Conservation (phyloP, 2,888 invertebrate genomes). For the Epinotia bilunana region DNA sequence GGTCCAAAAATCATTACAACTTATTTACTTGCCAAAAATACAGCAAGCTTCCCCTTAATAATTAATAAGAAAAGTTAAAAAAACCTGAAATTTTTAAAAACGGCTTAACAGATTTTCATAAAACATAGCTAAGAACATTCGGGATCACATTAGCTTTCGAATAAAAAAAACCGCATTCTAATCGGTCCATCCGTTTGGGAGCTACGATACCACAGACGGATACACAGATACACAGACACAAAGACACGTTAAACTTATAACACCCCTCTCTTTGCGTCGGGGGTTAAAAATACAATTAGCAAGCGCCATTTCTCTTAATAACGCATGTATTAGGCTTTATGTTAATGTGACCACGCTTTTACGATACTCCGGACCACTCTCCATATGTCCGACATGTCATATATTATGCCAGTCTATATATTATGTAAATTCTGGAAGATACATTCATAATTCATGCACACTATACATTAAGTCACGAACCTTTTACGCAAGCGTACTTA, state of each 20-base stretch:
- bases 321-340: conserved; percentile 57
- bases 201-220: too few relatives aligned
- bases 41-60: conserved; percentile 42
- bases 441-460: conserved; percentile 42
- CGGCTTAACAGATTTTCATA: too few relatives aligned
- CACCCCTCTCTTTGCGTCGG: too few relatives aligned
- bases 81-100: too few relatives aligned
- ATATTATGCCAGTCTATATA: conserved; percentile 42
- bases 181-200: too few relatives aligned
- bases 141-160: too few relatives aligned
- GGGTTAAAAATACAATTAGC: conserved; percentile 61
- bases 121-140: too few relatives aligned
- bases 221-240: too few relatives aligned
- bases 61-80: too few relatives aligned
- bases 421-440: conserved; percentile 40
- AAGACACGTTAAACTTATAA: too few relatives aligned
- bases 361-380: conserved; percentile 29
- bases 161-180: too few relatives aligned
- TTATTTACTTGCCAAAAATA: neutral
- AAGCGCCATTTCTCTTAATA: conserved; percentile 57
- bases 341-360: conserved; percentile 56
- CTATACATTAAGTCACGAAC: conserved; percentile 23
- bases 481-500: conserved; percentile 31
- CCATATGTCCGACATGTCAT: conserved; percentile 31
- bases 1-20: too few relatives aligned